Conservation (phyloP, 2,888 invertebrate species). For the Clunio marinus region DNA sequence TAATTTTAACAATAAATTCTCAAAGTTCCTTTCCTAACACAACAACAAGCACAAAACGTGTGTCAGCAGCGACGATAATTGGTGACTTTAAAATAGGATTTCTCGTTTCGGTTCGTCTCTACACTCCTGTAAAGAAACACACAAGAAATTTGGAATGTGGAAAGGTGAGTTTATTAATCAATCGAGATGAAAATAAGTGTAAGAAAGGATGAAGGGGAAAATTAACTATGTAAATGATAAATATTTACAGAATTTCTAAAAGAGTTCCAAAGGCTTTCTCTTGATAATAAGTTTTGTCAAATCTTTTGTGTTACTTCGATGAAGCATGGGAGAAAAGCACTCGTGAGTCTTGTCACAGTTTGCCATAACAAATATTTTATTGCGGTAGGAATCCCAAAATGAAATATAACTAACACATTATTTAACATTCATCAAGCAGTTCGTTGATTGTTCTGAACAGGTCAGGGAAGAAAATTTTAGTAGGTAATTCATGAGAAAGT, state of each 20-base stretch:
- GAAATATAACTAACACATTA: no score
- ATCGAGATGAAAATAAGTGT: not conserved
- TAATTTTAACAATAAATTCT: conserved; percentile 34
- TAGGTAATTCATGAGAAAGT: not conserved
- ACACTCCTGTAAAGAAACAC: conserved; percentile 45
- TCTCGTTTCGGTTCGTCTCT: conserved; percentile 57
- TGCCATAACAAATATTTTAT: no score
- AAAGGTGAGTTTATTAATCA: conserved; percentile 38
- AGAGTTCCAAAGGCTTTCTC: not conserved
- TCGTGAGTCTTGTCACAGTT: no score
- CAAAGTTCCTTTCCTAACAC: no score
- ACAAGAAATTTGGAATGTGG: conserved; percentile 42
- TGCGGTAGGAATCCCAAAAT: no score
- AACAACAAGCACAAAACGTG: conserved; percentile 6
- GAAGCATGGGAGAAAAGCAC: no score
- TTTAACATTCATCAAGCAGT: not conserved
- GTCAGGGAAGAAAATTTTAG: not conserved
- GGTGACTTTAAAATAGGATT: conserved; percentile 59
- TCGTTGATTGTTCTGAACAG: no score
- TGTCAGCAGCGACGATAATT: conserved; percentile 45
- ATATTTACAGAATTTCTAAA: no score
- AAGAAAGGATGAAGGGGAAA: no score
- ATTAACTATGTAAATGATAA: no score
- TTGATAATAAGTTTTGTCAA: not conserved
- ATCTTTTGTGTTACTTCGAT: no score